These are phyloP conservation scores for Kuschelorhynchus macadamiae DNA, from an alignment of 2,888 invertebrate species.

Conservation along the genomic window DNA sequence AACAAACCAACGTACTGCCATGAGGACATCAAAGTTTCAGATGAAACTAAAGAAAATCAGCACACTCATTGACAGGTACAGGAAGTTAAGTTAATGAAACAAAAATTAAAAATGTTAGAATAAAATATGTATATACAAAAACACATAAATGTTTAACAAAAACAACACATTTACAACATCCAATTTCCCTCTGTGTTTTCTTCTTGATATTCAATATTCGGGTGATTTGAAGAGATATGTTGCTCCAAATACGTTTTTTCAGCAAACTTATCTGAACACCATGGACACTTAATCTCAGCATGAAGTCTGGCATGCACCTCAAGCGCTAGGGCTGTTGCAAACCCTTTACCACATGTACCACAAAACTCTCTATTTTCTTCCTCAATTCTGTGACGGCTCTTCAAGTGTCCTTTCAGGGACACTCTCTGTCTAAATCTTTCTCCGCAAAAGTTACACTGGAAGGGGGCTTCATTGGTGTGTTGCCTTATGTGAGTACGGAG, in stretches of 20 bases:
- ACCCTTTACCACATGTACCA: constrained; percentile 57
- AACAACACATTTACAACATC: no score
- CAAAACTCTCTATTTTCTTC: constrained; percentile 56
- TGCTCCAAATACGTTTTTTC: constrained; percentile 52
- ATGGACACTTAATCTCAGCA: constrained; percentile 52
- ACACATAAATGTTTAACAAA: no score
- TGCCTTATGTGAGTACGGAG: constrained; percentile 59
- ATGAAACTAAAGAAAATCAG: no score
- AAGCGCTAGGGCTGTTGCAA: constrained; percentile 56
- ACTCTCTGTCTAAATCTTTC: constrained; percentile 60
- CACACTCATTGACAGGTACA: no score
- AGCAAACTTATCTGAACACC: constrained; percentile 56
- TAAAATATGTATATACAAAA: no score
- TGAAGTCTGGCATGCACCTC: constrained; percentile 58
- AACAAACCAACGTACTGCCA: no score
- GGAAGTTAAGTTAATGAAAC: no score
- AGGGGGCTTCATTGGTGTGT: constrained; percentile 61
- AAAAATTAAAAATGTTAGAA: no score
- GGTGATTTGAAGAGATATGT: constrained; percentile 33
- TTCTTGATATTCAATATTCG: constrained; percentile 6
- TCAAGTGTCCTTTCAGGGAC: constrained; percentile 59
- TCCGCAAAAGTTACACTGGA: constrained; percentile 58
- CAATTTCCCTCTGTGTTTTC: constrained; percentile 17
- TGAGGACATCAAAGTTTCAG: no score
- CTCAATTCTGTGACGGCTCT: constrained; percentile 59